phyloP scores from a whole-genome alignment of 2,113 vertebrate genomes.

The Onychostoma macrolepis region DNA sequence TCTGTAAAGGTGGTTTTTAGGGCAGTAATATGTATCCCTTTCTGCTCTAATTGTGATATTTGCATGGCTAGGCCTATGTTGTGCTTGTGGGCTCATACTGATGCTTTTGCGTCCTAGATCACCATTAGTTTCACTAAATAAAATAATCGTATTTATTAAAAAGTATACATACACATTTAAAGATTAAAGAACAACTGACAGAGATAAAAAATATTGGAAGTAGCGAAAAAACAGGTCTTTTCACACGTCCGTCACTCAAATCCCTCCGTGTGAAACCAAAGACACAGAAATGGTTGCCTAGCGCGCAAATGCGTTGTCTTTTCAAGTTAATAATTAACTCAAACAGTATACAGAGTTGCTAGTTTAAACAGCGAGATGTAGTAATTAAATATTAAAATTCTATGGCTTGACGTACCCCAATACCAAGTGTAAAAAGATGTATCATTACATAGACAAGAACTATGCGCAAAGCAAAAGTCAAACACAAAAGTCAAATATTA shows the following conservation, averaged over 20 bases:
- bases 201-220: neutral
- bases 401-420: neutral
- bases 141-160: neutral
- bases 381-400: too few species aligned
- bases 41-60: neutral
- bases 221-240: neutral
- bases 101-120: neutral
- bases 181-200: neutral
- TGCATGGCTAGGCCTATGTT: neutral
- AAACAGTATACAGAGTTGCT: neutral
- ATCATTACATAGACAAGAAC: neutral
- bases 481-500: neutral
- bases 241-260: neutral
- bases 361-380: neutral
- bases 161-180: neutral
- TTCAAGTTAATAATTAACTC: neutral
- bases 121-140: neutral
- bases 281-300: neutral
- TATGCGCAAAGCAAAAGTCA: neutral
- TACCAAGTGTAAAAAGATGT: neutral
- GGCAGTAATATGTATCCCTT: neutral
- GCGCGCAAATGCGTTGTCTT: neutral
- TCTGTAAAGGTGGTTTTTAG: neutral
- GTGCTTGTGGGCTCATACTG: neutral
- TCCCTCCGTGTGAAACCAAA: neutral